These are phyloP conservation scores for Grammomys surdaster DNA, from an alignment of 2,113 vertebrate species.

Conservation along the genomic window DNA sequence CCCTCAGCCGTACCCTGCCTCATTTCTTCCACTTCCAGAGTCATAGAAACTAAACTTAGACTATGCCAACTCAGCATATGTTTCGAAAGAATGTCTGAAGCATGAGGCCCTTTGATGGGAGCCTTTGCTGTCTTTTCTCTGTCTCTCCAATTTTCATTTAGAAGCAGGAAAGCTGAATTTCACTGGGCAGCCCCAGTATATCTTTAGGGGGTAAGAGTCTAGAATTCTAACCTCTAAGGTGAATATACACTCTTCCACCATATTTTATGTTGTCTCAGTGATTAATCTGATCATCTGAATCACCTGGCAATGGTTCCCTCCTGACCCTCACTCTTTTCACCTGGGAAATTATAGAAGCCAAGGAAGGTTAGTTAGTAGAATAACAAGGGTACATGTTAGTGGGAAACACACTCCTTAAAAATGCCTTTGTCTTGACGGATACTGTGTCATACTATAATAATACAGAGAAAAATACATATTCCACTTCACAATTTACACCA, in stretches of 20 bases:
- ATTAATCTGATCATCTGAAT: not conserved
- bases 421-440: not conserved
- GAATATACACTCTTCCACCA: not conserved
- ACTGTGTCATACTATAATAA: not conserved
- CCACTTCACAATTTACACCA: fast-evolving
- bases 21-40: not conserved
- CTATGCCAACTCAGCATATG: not conserved
- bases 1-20: not conserved
- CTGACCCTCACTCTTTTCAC: not conserved
- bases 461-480: not conserved
- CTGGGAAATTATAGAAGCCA: not conserved
- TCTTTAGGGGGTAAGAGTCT: not conserved
- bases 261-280: not conserved
- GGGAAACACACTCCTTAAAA: not conserved
- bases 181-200: not conserved
- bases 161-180: slow-evolving; percentile 28
- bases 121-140: not conserved
- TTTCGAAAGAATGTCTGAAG: not conserved
- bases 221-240: not conserved
- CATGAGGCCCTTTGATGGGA: not conserved
- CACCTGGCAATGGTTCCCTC: not conserved
- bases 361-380: not conserved
- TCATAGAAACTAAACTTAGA: not conserved
- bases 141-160: not conserved
- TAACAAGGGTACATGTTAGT: not conserved